Evolutionary conservation across 2,797 vertebrate species (phyloP), one percentile per base, ranked within the genome.

Genomic region (Amblyopsis hoosieri): DNA sequence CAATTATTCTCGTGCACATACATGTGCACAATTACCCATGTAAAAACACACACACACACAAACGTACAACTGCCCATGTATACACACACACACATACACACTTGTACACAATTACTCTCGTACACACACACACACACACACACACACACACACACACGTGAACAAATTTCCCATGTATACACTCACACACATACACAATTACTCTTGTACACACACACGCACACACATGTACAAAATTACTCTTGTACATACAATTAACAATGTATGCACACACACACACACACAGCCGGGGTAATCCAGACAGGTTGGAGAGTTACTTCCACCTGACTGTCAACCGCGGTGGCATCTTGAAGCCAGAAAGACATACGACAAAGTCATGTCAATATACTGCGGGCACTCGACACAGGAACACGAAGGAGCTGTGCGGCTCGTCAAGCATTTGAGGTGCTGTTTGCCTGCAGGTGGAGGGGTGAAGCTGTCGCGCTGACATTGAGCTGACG

Each of bases 291-390:
- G 23, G 23, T 23, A 23, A 23, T 23, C 23, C 23, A 23, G 23
- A 23, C 23, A 23, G 23, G 23, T 23, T 23, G 23, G 23, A 23
- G 23, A 23, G 23, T 23, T 23, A 83, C 75, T 82, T 67, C 70
- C 54, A 65, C 71, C 63, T 56, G 4, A 45, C 67, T 69, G 74
- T 73, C 80, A 68, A 50, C 66, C 55, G 23, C 70, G 80, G 67
- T 67, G 73, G 62, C 81, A 80, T 74, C 74, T 78, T 80, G 57
- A 81, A 78, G 82, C 63, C 19, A 19, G 45, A 15, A 57, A 65
- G 58, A 71, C 60, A 53, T 67, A 51, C 48, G 62, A 72, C 62
- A 64, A 66, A 76, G 64, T 62, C 62, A 48, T 69, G 69, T 73
- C 49, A 69, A 57, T 23, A 74, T 31, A 57, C 64, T 33, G 50